Evolutionary conservation across 2,888 invertebrate genomes (phyloP), one percentile per base, ranked within the genome.

Genomic region (Caenorhabditis panamensis): DNA sequence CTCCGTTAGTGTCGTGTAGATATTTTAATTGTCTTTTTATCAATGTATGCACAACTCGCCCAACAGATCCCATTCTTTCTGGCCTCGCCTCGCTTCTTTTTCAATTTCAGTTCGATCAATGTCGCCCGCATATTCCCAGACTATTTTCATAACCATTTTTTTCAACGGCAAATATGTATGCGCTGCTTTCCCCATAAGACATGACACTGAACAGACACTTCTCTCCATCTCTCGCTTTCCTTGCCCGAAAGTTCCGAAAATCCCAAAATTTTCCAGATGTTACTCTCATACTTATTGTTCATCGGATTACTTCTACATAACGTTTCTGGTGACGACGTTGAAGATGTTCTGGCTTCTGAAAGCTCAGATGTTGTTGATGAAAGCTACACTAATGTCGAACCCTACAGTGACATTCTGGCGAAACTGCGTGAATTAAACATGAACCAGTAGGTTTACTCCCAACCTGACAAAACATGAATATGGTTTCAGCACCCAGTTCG

Each of bases 11-110:
- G 72, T 49, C 61, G 49, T 66, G 53, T 36, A 75, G 64, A 75
- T 75, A 75, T 69, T 80, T 80, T 80, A 80, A 80, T 80, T 61
- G 80, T 75, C 63, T 59, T 80, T 75, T 80, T 80, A 80, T 80
- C 80, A 80, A 51, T 68, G 47, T 54, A 59, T 76, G 53, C 64
- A 77, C 77, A 69, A 47, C 63, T 44, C 61, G 59, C 59, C 49
- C 47, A 54, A n/a, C 47, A 72, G 73, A 73, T 73, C 73, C 73
- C 73, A 49, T 66, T 59, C 31, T 47, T 44, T 31, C 31, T 24
- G 63, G 64, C 64, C 58, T 73, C 58, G 64, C 63, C 56, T 24
- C 24, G 8, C 16, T 47, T 20, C 31, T 22, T n/a, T 49, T 18
- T 31, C 58, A 49, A n/a, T 54, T 58, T 69, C 8, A 13, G 26